Evolutionary conservation across 2,888 invertebrate species (phyloP), one percentile per base, ranked within the genome.

Genomic region (Eledone cirrhosa): DNA sequence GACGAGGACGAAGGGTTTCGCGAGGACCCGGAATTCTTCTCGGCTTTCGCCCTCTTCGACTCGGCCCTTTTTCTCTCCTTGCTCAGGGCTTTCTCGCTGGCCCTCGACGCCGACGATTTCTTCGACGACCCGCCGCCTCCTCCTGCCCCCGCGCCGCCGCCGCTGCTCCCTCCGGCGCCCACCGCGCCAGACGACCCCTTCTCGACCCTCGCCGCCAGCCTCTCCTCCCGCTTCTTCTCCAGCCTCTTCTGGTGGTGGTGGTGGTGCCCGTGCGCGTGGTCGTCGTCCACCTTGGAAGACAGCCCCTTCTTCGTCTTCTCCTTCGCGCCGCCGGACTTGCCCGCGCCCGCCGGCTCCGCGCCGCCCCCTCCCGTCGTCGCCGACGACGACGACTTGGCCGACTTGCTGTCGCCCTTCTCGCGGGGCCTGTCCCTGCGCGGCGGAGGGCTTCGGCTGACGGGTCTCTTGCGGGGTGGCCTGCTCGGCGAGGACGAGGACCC

Each of bases 361-460:
- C 69, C 77, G 67, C 83, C 79, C 85, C 87, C 84, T 88, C 86
- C 79, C n/a, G 84, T 85, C 76, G 81, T 83, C 78, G n/a, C n/a
- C n/a, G n/a, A n/a, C n/a, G n/a, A n/a, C 1, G 67, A 31, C 19
- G 41, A 41, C 41, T 72, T 72, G 13, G 31, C n/a, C 3, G 69
- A 11, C 5, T 72, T 72, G 41, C 22, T 11, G 41, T 72, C 69
- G 22, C 22, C 33, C n/a, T 72, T 72, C 14, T 72, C 69, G 31
- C 69, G 31, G 13, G 14, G 69, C n/a, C 69, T 72, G 3, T 72
- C 69, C 41, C 69, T 16, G 7, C 69, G 69, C 22, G 22, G 31
- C 13, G 29, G 53, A 53, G 63, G 69, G 24, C 33, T 72, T 72
- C 69, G 31, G 22, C 27, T 3, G 31, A 72, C 41, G 16, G 69